Evolutionary conservation across 2,888 invertebrate genomes (phyloP).

Genomic region (Ennomos fuscantarius): DNA sequence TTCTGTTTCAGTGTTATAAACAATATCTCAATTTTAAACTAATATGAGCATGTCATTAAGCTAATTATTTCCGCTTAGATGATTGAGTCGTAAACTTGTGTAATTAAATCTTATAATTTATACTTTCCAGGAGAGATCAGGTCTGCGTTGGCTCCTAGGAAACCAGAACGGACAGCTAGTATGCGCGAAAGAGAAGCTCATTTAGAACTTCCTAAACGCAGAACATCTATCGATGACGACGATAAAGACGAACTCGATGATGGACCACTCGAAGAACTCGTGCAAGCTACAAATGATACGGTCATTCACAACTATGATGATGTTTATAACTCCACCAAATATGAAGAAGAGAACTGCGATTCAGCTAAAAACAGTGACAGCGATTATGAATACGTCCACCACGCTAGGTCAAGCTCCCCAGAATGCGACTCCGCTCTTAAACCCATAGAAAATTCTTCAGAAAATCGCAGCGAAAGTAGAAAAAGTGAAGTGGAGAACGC

Average conservation of each 20-base stretch:
- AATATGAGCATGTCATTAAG: slow-evolving; percentile 16
- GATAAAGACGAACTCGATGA: slow-evolving; percentile 83
- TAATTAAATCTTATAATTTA: slow-evolving; percentile 18
- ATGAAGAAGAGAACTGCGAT: slow-evolving; percentile 75
- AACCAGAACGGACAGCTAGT: slow-evolving; percentile 94
- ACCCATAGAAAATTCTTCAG: slow-evolving; percentile 58
- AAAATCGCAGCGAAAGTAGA: slow-evolving; percentile 60
- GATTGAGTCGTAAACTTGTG: slow-evolving; percentile 7
- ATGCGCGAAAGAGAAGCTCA: slow-evolving; percentile 92
- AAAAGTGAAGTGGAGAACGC: slow-evolving; percentile 62
- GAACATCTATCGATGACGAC: slow-evolving; percentile 74
- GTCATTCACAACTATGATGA: slow-evolving; percentile 81
- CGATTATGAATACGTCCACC: slow-evolving; percentile 87
- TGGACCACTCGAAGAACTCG: slow-evolving; percentile 66
- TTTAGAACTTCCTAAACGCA: slow-evolving; percentile 84
- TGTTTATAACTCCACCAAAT: slow-evolving; percentile 77
- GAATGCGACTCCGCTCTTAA: slow-evolving; percentile 87
- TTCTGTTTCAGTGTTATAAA: slow-evolving; percentile 14
- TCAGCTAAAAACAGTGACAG: slow-evolving; percentile 85
- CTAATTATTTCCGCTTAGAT: slow-evolving; percentile 25
- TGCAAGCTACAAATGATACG: slow-evolving; percentile 77
- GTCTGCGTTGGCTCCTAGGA: slow-evolving; percentile 92
- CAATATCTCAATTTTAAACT: slow-evolving; percentile 9
- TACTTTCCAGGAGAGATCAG: slow-evolving; percentile 89
- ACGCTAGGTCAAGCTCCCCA: slow-evolving; percentile 88